These are phyloP conservation scores for Pinctada fucata DNA, from an alignment of 2,888 invertebrate species.

Conservation along the genomic window DNA sequence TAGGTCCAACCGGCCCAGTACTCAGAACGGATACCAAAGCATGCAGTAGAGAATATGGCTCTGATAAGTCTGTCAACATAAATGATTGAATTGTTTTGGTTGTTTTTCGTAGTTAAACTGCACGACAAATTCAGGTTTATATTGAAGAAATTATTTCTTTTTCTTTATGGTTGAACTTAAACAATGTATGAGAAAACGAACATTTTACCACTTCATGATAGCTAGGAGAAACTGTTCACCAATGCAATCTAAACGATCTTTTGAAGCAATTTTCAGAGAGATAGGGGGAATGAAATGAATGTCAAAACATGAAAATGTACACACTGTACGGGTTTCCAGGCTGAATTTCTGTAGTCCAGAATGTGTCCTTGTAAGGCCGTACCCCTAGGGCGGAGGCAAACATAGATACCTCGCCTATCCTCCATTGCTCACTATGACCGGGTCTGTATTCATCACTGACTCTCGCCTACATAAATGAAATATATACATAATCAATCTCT, in stretches of 20 bases:
- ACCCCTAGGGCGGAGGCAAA: slow-evolving; percentile 61
- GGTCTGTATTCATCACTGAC: slow-evolving; percentile 62
- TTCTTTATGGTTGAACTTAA: too few relatives aligned
- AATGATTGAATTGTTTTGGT: too few relatives aligned
- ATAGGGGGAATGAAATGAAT: too few relatives aligned
- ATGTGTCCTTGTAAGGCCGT: slow-evolving; percentile 67
- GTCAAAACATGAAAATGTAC: neutral
- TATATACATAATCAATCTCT: too few relatives aligned
- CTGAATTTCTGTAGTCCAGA: slow-evolving; percentile 61
- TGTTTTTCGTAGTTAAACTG: too few relatives aligned
- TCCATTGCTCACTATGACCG: slow-evolving; percentile 56
- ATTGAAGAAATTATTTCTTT: too few relatives aligned
- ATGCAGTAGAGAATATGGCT: slow-evolving; percentile 53
- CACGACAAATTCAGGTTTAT: too few relatives aligned
- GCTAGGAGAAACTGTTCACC: too few relatives aligned
- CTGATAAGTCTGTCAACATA: slow-evolving; percentile 40
- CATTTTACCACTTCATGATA: too few relatives aligned
- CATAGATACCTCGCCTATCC: slow-evolving; percentile 61
- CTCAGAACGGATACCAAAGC: slow-evolving; percentile 61
- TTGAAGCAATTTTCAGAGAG: too few relatives aligned
- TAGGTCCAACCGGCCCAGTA: slow-evolving; percentile 71
- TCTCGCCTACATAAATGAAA: slow-evolving; percentile 45
- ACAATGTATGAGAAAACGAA: too few relatives aligned
- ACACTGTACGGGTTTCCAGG: slow-evolving; percentile 61
- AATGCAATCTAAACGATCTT: too few relatives aligned